Base-by-base conservation (phyloP, 2,797 vertebrate species). In the Pygocentrus nattereri region DNA sequence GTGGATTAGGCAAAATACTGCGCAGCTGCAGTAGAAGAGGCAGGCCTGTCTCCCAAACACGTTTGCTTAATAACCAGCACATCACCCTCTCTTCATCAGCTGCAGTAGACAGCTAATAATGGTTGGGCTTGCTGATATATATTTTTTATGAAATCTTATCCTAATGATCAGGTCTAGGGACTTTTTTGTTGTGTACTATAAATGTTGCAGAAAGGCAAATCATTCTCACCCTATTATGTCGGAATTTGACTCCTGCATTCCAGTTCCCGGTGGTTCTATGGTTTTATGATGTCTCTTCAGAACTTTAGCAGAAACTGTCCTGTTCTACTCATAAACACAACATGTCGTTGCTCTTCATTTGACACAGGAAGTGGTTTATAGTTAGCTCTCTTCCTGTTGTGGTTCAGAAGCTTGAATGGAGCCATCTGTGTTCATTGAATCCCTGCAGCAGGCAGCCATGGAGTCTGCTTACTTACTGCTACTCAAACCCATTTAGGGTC, bases 361-460 rank as follows among this genome's bases (percentile, higher is more conserved):
- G 80, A 85, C 86, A 85, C 85, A 90, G 89, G 93, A 94, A 92
- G 91, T 89, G 88, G 86, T 89, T 90, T 79, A 85, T 86, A 86
- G 89, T 87, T 87, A 61, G 85, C 89, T 88, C 87, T 80, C 90
- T 93, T 93, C 92, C 90, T 93, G 92, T 88, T 88, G 87, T 87
- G 89, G 88, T 87, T 87, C 78, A 83, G 68, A 74, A 83, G 85
- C 58, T 87, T 87, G 83, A 90, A 88, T 87, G 82, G 71, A 85
- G 86, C 12, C 31, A 85, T 84, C 84, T 85, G 84, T 68, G 64
- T 76, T 72, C 75, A 64, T 71, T 74, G 79, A 85, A 65, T 59
- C 62, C 30, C 62, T 61, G 56, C 74, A 74, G 30, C 70, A 79
- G 18, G 69, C 56, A 78, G 72, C 62, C 49, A 70, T 56, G 27